Conservation (phyloP, 2,797 vertebrate species). For the Spheniscus humboldti region DNA sequence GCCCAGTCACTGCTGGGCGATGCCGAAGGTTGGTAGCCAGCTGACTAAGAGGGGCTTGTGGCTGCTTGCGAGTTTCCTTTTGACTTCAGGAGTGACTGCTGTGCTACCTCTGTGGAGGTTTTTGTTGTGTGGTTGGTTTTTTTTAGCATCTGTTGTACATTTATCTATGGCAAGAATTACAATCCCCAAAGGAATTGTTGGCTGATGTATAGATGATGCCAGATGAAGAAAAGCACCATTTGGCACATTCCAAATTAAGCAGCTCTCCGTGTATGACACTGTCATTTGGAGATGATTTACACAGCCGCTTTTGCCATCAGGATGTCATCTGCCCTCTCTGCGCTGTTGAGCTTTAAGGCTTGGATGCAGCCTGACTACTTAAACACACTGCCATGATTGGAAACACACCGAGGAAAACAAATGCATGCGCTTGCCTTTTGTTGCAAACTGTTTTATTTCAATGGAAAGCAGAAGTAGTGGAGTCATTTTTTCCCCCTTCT, state of each 20-base stretch:
- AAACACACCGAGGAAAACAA: conserved; percentile 37
- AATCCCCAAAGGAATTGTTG: conserved; percentile 25
- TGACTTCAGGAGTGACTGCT: conserved; percentile 11
- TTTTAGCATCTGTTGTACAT: conserved; percentile 52
- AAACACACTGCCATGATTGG: conserved; percentile 45
- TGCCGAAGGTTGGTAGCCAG: background rate
- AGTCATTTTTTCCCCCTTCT: background rate
- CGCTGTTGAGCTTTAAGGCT: conserved; percentile 19
- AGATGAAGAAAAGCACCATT: conserved; percentile 56
- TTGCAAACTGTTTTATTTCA: conserved; percentile 19
- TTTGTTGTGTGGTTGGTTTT: background rate
- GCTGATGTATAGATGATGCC: conserved; percentile 51
- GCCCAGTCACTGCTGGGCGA: background rate
- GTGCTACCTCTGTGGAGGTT: background rate
- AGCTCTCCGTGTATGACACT: conserved; percentile 11
- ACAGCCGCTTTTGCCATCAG: conserved; percentile 1
- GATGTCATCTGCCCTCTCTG: conserved; percentile 54
- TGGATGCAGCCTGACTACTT: conserved; percentile 57
- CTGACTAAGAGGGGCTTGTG: background rate
- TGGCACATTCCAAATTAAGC: conserved; percentile 59
- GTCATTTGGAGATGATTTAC: conserved; percentile 65
- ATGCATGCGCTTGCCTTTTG: conserved; percentile 31
- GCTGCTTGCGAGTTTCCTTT: background rate
- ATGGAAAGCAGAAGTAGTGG: conserved; percentile 44
- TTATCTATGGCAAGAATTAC: conserved; percentile 57